Evolutionary conservation across 1,140 invertebrate genomes (phyloP).

Genomic region (Brachionus koreanus): DNA sequence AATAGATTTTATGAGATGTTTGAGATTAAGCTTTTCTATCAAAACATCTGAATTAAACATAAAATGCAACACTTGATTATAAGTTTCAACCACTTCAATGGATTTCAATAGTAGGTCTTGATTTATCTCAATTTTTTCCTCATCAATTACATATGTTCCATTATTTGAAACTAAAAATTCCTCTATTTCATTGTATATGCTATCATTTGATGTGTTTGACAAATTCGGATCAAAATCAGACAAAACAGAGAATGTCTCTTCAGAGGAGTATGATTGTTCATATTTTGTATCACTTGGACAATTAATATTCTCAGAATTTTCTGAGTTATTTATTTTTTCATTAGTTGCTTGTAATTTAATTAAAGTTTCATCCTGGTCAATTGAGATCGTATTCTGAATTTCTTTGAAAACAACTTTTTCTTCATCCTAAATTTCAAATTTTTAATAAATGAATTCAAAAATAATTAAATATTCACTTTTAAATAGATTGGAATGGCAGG

Average conservation of each 20-base stretch:
- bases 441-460: too few species aligned
- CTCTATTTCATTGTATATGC: background rate
- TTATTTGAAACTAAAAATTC: background rate
- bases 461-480: too few species aligned
- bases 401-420: background rate
- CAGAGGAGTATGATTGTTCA: background rate
- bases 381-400: background rate
- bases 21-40: background rate
- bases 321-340: background rate
- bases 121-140: background rate
- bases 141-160: background rate
- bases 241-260: background rate
- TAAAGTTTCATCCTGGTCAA: background rate
- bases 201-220: background rate
- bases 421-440: background rate
- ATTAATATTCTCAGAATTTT: background rate
- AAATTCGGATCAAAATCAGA: background rate
- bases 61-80: background rate
- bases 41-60: background rate
- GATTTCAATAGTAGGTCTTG: background rate
- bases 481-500: too few species aligned
- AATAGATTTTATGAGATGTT: background rate
- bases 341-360: background rate
- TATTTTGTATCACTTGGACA: background rate
- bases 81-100: background rate